Conservation (phyloP, 2,113 vertebrate genomes). For the Bubalus kerabau region DNA sequence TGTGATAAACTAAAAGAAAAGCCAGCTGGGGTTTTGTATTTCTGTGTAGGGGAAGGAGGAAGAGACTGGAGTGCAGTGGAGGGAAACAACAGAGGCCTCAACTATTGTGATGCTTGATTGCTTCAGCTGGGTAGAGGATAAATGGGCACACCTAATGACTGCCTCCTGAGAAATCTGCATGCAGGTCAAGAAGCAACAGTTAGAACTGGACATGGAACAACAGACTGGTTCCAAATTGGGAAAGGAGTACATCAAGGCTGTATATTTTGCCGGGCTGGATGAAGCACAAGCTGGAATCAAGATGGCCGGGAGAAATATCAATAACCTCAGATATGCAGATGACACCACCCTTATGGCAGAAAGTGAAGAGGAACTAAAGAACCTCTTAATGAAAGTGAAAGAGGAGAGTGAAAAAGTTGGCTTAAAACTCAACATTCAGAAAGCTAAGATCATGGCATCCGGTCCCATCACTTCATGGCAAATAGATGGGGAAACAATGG, state of each 20-base stretch:
- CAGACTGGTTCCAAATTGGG: not conserved
- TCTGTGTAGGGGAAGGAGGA: not conserved
- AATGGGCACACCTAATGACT: not conserved
- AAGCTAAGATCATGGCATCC: not conserved
- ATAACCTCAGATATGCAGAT: not conserved
- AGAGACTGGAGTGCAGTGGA: fast-evolving
- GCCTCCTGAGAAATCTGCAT: not conserved
- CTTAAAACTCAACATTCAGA: not conserved
- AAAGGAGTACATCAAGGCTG: not conserved
- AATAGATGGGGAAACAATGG: not conserved
- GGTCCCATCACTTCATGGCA: not conserved
- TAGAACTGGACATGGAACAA: not conserved
- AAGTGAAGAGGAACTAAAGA: not conserved
- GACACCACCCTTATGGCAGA: not conserved
- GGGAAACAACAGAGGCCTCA: not conserved
- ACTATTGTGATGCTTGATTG: not conserved
- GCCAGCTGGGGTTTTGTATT: not conserved
- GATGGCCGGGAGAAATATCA: not conserved
- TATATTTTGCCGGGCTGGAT: not conserved
- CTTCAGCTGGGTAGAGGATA: not conserved
- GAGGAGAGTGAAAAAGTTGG: not conserved
- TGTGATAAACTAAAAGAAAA: not conserved
- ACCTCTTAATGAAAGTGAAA: not conserved
- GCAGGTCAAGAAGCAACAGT: not conserved
- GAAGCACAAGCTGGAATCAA: not conserved